A percentile compares a stretch with the other conserved stretches of the same genome.
Evolutionary conservation across 2,888 invertebrate species (phyloP).

Genomic region (Leucania comma): DNA sequence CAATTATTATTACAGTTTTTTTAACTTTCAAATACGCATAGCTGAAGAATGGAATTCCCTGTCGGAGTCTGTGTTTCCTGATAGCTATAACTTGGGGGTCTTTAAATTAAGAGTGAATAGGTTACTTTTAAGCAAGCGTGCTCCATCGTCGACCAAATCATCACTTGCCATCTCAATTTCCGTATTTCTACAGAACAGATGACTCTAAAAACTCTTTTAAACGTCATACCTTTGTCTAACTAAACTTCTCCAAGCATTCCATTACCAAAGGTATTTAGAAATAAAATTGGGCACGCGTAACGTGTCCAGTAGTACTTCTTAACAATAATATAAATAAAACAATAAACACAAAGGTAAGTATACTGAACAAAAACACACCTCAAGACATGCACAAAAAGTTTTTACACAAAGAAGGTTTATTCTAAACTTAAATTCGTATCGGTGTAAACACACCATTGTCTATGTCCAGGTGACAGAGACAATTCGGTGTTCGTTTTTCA

Average conservation of each 20-base stretch:
- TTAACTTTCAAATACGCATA: no score
- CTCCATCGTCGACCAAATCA: no score
- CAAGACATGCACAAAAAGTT: constrained; percentile 47
- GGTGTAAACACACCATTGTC: constrained; percentile 73
- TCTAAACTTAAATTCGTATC: constrained; percentile 76
- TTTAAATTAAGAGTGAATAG: no score
- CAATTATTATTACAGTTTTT: neutral
- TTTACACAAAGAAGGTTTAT: constrained; percentile 66
- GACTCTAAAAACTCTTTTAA: neutral
- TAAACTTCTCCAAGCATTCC: neutral
- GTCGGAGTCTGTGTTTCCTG: neutral
- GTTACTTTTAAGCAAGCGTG: no score
- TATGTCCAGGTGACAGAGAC: constrained; percentile 77
- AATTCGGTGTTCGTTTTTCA: constrained; percentile 69
- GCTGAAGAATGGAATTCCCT: no score
- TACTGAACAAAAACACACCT: constrained; percentile 49
- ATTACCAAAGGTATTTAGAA: constrained; percentile 27
- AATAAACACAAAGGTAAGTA: constrained; percentile 56
- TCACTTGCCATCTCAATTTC: neutral
- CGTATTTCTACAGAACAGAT: neutral
- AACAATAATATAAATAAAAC: constrained; percentile 61
- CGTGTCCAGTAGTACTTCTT: constrained; percentile 62
- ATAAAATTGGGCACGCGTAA: constrained; percentile 69
- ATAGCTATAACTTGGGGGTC: no score
- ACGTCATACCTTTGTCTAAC: constrained; percentile 1